Percentiles rank a stretch among this genome's conserved stretches.
Evolutionary conservation across 2,888 invertebrate species (phyloP).

Genomic region (Microplitis deprimator): DNA sequence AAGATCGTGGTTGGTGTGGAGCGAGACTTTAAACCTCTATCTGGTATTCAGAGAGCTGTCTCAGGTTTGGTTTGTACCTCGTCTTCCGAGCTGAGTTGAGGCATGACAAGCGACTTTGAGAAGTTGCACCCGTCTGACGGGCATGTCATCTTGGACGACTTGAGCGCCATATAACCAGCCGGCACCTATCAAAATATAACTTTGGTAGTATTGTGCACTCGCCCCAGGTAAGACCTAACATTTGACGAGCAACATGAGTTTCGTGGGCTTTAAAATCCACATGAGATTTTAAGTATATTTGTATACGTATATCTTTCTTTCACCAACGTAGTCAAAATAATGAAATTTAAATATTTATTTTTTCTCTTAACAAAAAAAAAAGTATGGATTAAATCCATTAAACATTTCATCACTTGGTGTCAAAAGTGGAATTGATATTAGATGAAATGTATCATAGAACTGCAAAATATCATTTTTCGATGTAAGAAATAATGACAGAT

Average conservation of each 20-base stretch:
- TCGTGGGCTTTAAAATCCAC: not conserved
- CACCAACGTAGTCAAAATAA: not conserved
- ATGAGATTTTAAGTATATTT: not conserved
- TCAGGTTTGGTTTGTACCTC: conserved; percentile 24
- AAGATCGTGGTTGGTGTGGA: conserved; percentile 5
- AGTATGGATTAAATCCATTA: too few species aligned
- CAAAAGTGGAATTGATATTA: too few species aligned
- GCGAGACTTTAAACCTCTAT: conserved; percentile 3
- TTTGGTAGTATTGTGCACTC: conserved; percentile 16
- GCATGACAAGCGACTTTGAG: conserved; percentile 64
- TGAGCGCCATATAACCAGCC: conserved; percentile 27
- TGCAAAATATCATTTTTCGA: too few species aligned
- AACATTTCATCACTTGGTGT: too few species aligned
- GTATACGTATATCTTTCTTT: not conserved
- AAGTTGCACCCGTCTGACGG: conserved; percentile 66
- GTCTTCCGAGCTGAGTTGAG: conserved; percentile 35
- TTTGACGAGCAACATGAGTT: conserved; percentile 6
- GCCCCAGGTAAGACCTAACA: conserved; percentile 24
- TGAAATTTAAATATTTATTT: not conserved
- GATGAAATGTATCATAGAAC: too few species aligned
- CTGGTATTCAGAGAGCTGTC: conserved; percentile 18
- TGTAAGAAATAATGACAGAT: too few species aligned
- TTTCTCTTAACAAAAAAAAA: not conserved
- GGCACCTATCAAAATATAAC: conserved; percentile 39
- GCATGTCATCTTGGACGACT: conserved; percentile 47